Base-by-base conservation (phyloP, 2,888 invertebrate species). In the Agrilus mali region DNA sequence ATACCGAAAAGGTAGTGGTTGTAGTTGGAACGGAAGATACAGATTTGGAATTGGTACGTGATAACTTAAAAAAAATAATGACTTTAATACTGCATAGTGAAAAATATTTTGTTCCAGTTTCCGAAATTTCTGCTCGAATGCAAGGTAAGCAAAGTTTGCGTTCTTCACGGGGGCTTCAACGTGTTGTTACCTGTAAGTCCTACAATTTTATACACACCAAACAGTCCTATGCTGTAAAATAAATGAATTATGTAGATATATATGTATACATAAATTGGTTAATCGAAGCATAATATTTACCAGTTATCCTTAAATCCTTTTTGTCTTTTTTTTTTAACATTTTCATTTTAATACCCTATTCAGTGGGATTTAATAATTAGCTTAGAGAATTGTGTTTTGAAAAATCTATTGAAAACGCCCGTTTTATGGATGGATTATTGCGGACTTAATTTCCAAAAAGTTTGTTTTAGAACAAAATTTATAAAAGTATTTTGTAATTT, bases 161-260 rank as follows among this genome's bases (percentile, higher is more conserved):
- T 85, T 12, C 72, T 95, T 12, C 89, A 93, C 67, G 86, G 86
- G 43, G 94, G 94, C 36, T 84, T 92, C 54, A 76, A 85, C 51
- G 78, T 84, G n/a, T 70, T 94, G 38, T 71, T 77, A 46, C 67
- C 78, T 3, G 75, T 80, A 50, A 72, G 78, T 41, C 80, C 84
- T 0, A 78, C 77, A 4, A 64, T 80, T 22, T 56, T 66, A 46
- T 52, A 58, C 17, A 48, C 55, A 17, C 55, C 54, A 42, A 56
- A 52, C 27, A 27, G 10, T 10, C 27, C 27, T 27, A 10, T 27
- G 10, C 27, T 41, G 12, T 33, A 14, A 17, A 16, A 14, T 40
- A 27, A 27, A 17, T 12, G 12, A n/a, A 15, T 8, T 15, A 35
- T 16, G 12, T n/a, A 12, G 4, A 35, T 35, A 13, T 36, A 20